Conservation (phyloP, 2,888 invertebrate genomes). For the Hypselothyrea guttata region DNA sequence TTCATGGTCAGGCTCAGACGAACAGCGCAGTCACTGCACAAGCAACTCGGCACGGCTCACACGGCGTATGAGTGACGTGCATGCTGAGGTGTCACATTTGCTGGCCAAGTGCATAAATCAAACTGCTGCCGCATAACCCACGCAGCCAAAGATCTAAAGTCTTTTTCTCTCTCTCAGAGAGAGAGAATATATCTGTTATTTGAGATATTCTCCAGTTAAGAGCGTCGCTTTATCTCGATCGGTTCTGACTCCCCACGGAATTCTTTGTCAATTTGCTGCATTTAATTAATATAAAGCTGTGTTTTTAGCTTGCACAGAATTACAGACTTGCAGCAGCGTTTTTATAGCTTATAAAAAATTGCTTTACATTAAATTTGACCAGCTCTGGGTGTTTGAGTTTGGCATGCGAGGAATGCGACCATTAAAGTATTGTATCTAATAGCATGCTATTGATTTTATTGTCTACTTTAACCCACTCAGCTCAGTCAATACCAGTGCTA, state of each 20-base stretch:
- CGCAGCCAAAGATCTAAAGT: constrained; percentile 33
- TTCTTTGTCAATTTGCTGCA: constrained; percentile 19
- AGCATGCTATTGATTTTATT: constrained; percentile 44
- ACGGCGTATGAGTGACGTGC: constrained; percentile 72
- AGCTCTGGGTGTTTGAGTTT: constrained; percentile 32
- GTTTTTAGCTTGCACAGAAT: constrained; percentile 45
- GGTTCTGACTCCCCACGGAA: neutral
- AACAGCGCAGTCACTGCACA: neutral
- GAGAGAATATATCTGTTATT: too few relatives aligned
- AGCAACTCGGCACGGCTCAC: constrained; percentile 37
- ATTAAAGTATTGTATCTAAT: constrained; percentile 16
- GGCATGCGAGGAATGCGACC: constrained; percentile 58
- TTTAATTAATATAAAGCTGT: constrained; percentile 66
- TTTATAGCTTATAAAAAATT: constrained; percentile 44
- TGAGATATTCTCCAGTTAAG: neutral
- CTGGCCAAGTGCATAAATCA: constrained; percentile 71
- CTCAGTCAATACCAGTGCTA: too few relatives aligned
- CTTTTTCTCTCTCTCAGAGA: constrained; percentile 33
- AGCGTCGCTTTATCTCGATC: constrained; percentile 15
- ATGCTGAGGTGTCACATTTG: constrained; percentile 76
- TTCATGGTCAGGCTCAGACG: constrained; percentile 68
- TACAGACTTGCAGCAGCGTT: constrained; percentile 26
- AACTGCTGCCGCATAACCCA: constrained; percentile 50
- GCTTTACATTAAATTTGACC: constrained; percentile 49
- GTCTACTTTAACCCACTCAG: constrained; percentile 8